Evolutionary conservation across 1,140 invertebrate genomes (phyloP).

Genomic region (Plodia interpunctella): DNA sequence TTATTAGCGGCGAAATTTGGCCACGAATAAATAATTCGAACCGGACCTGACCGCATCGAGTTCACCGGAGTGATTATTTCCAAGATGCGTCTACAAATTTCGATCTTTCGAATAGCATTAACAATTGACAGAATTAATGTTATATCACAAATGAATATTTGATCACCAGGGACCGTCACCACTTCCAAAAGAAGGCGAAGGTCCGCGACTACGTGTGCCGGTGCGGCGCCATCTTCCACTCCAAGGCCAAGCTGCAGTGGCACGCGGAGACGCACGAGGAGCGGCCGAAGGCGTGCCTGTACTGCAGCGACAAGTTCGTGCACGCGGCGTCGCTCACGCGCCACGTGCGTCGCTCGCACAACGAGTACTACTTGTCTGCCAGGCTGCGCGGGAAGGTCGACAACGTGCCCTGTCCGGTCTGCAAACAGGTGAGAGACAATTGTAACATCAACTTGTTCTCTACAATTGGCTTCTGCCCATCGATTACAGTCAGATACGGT

Average conservation of each 20-base stretch:
- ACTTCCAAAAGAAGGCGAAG: conserved; percentile 57
- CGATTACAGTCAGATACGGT: no score
- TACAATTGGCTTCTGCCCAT: no score
- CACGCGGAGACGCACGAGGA: conserved; percentile 90
- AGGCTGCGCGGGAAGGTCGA: conserved; percentile 75
- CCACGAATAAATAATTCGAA: no score
- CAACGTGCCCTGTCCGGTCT: conserved; percentile 88
- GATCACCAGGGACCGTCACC: conserved; percentile 54
- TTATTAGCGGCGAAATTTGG: no score
- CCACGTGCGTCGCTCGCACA: conserved; percentile 89
- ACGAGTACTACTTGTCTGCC: conserved; percentile 84
- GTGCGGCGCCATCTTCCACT: conserved; percentile 89
- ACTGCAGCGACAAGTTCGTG: conserved; percentile 90
- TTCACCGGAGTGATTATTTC: no score
- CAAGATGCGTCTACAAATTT: no score
- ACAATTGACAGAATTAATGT: no score
- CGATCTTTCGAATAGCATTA: no score
- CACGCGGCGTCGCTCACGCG: conserved; percentile 88
- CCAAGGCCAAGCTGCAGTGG: conserved; percentile 89
- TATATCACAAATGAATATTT: no score
- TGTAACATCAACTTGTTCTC: no score
- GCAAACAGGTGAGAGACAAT: conserved; percentile 77
- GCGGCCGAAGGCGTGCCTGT: conserved; percentile 88
- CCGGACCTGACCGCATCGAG: no score
- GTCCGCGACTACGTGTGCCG: conserved; percentile 86